Evolutionary conservation across 1,140 invertebrate species (phyloP), one percentile per base, ranked within the genome.

Genomic region (Saccostrea cuccullata): DNA sequence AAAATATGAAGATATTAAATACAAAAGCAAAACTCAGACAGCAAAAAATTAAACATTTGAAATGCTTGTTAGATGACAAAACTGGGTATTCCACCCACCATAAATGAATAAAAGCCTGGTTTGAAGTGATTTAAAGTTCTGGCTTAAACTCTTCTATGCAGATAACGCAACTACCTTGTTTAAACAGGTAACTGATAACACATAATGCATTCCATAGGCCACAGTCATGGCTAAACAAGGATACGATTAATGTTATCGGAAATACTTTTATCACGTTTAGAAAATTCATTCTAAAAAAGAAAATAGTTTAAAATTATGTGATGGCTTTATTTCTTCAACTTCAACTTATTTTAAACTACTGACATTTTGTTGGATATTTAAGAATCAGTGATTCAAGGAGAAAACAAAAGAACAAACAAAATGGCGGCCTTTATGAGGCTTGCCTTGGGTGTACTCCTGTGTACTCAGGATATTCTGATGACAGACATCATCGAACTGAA

Each of bases 121-220:
- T 36, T 77, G 12, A 77, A 77, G 70, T 77, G 70, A 15, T 67
- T 67, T 67, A 23, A 67, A 77, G 30, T 77, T 77, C 70, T 77
- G 70, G 11, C 70, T 26, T 77, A 23, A 77, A 23, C 70, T 77
- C 58, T n/a, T 6, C 58, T 64, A 36, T n/a, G 60, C 60, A 77
- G 70, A 77, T 77, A 77, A 77, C 70, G 23, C 70, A 30, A 26
- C 70, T 77, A 77, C 70, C 70, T 77, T 77, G 70, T 77, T 77
- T 77, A 17, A 77, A 77, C 70, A 77, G 70, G 70, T 77, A 77
- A 77, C 70, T 77, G 70, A 77, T 77, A 77, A 77, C 70, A 36
- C 70, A 77, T 11, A 77, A 77, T 26, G 30, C 70, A 77, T 77
- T 77, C 70, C 70, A 77, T 36, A 77, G 13, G 30, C 26, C 70